Evolutionary conservation across 2,888 invertebrate species (phyloP), one percentile per base, ranked within the genome.

Genomic region (Koerneria pararmatus): DNA sequence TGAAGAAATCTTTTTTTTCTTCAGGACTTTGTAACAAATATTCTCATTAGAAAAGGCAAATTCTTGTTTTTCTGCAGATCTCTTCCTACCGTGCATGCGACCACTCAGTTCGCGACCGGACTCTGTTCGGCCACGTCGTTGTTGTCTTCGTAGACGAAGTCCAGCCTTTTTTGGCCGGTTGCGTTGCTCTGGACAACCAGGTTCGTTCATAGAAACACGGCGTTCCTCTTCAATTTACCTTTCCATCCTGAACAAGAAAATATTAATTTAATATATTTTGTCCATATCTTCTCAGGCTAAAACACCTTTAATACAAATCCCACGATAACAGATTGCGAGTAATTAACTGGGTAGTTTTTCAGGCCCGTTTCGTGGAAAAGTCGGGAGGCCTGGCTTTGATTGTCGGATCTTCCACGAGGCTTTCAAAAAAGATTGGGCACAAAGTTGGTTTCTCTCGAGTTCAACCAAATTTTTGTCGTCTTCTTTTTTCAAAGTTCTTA

Each of bases 111-210:
- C 74, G 73, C 68, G 74, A 76, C 61, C 64, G 69, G 31, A 75
- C 77, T 1, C 66, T 77, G 8, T 72, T 70, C 62, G 74, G 71
- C 27, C 75, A 77, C 57, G 68, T 77, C n/a, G 70, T 75, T 37
- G 77, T 77, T n/a, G 73, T 77, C 15, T 77, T 77, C 65, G 71
- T 74, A n/a, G 77, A 77, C 63, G 75, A 75, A 35, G 73, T 77
- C 19, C 72, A 77, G 56, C 73, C 75, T 11, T 75, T 77, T 64
- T 49, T 77, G 24, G 69, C 77, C 1, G 77, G 77, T 35, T 77
- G 77, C 63, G 75, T 77, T 24, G 72, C 77, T 0, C 66, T 77
- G 34, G 77, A 77, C 59, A 77, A 77, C 65, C 77, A 77, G 68
- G 71, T 71, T 51, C 48, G 54, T 24, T 64, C 41, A 48, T 51